Base-by-base conservation (phyloP, 2,113 vertebrate species). In the Heterocephalus glaber region DNA sequence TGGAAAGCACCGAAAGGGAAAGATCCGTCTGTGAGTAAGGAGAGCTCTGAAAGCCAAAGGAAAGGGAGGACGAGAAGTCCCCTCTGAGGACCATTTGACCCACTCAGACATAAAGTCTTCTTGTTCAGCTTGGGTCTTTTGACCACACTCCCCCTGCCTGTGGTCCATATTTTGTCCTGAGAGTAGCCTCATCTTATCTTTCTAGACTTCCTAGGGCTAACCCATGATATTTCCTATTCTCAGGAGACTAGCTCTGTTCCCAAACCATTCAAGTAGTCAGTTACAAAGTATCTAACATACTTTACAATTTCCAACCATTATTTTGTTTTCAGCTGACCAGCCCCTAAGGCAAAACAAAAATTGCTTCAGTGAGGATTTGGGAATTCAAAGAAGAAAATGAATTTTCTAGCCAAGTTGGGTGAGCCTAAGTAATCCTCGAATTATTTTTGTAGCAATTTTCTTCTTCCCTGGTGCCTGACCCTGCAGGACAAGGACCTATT, bases 401-500 rank as follows among this genome's bases (percentile, higher is more conserved):
- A 72, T 68, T 95, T 95, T 87, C 86, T 93, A 90, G 76, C 35
- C 56, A 86, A 85, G 26, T 41, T 79, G 35, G 52, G n/a, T 77
- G 88, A 97, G 72, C 13, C 77, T 94, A 94, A 93, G 52, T 61
- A 58, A 94, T 94, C 68, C 52, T 61, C 92, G 82, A 61, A 38
- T 92, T 68, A 87, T 96, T 95, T 97, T 95, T 72, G 60, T 89
- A 82, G 92, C 65, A 90, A 89, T 94, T 97, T 96, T 47, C 58
- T 92, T 95, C 81, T 92, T 96, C 88, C 82, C 85, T 95, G 65
- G 76, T 92, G 28, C 76, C 88, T 88, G 94, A 95, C 58, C 60
- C 52, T 85, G 54, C 16, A 96, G 88, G 92, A 92, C 94, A 96
- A 92, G 86, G 85, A 90, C 96, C 94, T 92, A 96, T 94, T 96